phyloP scores from a whole-genome alignment of 2,888 invertebrate species.

The Acanthoscelides obtectus region DNA sequence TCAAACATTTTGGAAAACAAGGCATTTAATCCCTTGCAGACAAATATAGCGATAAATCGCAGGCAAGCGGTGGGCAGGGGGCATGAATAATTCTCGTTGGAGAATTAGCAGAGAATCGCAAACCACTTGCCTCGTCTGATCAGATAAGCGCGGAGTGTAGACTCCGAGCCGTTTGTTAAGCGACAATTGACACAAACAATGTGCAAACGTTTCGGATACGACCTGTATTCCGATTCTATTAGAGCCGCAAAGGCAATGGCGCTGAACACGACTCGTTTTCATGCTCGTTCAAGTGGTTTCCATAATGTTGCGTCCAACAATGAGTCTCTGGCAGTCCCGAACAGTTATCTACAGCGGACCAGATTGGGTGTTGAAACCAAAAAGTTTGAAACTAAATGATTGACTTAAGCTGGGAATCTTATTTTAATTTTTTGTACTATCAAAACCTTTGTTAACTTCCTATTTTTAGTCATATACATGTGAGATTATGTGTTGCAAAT shows the following conservation, averaged over 20 bases:
- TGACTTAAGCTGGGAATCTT: too few species aligned
- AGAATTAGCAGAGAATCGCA: constrained; percentile 28
- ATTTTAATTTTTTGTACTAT: too few species aligned
- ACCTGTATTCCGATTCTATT: not conserved
- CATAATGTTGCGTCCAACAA: too few species aligned
- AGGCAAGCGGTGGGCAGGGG: not conserved
- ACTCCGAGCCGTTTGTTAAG: not conserved
- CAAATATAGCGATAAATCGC: not conserved
- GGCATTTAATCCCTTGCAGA: not conserved
- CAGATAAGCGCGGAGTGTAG: not conserved
- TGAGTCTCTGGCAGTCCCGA: too few species aligned
- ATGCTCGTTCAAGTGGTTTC: not conserved
- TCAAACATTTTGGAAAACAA: not conserved
- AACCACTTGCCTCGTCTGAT: constrained; percentile 7
- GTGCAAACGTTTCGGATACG: not conserved
- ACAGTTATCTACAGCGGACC: too few species aligned
- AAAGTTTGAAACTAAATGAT: too few species aligned
- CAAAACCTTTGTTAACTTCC: too few species aligned
- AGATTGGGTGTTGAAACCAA: too few species aligned
- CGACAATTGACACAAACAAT: not conserved
- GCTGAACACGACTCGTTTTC: not conserved
- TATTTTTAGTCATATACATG: too few species aligned
- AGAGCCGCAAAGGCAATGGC: not conserved
- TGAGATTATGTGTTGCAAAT: too few species aligned
- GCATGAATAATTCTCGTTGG: constrained; percentile 1